These are phyloP conservation scores for Eristalinus aeneus DNA, from an alignment of 2,888 invertebrate species.

Conservation along the genomic window DNA sequence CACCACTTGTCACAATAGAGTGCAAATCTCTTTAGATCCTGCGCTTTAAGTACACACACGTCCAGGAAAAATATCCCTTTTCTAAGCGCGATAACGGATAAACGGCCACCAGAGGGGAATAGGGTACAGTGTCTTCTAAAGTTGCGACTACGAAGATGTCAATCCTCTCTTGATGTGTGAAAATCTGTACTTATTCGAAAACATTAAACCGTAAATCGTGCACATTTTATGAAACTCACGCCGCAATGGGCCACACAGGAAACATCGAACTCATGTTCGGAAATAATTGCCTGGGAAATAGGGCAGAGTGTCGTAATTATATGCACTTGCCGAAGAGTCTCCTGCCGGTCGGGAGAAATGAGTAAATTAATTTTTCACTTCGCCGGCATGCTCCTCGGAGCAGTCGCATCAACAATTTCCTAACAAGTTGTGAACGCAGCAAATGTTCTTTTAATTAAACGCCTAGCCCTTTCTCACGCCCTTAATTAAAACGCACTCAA, in stretches of 20 bases:
- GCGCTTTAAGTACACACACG: too few species aligned
- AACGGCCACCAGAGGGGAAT: too few species aligned
- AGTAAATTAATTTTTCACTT: slow-evolving; percentile 17
- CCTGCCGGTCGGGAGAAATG: neutral
- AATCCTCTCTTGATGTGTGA: neutral
- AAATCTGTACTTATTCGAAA: neutral
- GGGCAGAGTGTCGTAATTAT: neutral
- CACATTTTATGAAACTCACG: neutral
- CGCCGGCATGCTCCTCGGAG: neutral
- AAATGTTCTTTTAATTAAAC: slow-evolving; percentile 33
- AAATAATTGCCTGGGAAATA: slow-evolving; percentile 15
- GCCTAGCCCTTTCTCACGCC: neutral
- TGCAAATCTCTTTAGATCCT: too few species aligned
- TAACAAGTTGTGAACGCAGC: slow-evolving; percentile 12
- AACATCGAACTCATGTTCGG: neutral
- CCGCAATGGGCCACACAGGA: neutral
- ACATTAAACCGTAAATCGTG: neutral
- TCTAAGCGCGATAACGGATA: too few species aligned
- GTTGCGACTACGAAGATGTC: too few species aligned
- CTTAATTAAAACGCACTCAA: slow-evolving; percentile 7
- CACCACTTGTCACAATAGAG: too few species aligned
- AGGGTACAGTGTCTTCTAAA: too few species aligned
- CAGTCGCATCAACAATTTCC: neutral
- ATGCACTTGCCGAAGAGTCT: neutral
- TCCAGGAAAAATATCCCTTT: too few species aligned